These are phyloP conservation scores for Notodonta dromedarius DNA, from an alignment of 2,888 invertebrate genomes.

Conservation along the genomic window DNA sequence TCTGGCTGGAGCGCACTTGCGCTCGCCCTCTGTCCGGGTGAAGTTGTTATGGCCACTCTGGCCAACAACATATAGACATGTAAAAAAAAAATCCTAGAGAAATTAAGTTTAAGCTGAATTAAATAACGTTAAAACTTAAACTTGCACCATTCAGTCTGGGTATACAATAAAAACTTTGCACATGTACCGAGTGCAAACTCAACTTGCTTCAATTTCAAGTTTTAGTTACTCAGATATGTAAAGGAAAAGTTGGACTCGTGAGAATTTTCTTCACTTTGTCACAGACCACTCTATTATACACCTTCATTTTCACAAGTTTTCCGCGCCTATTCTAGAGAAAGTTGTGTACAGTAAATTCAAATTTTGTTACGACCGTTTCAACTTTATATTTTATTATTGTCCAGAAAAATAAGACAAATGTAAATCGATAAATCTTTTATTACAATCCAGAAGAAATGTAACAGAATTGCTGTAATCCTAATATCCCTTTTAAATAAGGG, in stretches of 20 bases:
- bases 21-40: too few relatives aligned
- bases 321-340: background rate
- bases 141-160: background rate
- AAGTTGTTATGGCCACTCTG: too few relatives aligned
- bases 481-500: constrained; percentile 83
- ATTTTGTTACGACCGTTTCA: too few relatives aligned
- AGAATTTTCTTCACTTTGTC: background rate
- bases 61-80: too few relatives aligned
- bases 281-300: background rate
- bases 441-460: constrained; percentile 48
- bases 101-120: background rate
- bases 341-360: background rate
- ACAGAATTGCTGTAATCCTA: constrained; percentile 48
- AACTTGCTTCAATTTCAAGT: background rate
- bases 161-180: background rate
- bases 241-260: constrained; percentile 2
- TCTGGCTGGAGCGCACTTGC: too few relatives aligned
- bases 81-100: too few relatives aligned
- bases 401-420: constrained; percentile 17
- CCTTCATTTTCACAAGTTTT: background rate
- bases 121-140: background rate
- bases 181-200: background rate
- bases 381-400: too few relatives aligned
- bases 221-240: constrained; percentile 4
- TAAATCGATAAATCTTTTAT: constrained; percentile 50